These are phyloP conservation scores for Chiloscyllium punctatum DNA, from an alignment of 2,797 vertebrate genomes.

Conservation along the genomic window DNA sequence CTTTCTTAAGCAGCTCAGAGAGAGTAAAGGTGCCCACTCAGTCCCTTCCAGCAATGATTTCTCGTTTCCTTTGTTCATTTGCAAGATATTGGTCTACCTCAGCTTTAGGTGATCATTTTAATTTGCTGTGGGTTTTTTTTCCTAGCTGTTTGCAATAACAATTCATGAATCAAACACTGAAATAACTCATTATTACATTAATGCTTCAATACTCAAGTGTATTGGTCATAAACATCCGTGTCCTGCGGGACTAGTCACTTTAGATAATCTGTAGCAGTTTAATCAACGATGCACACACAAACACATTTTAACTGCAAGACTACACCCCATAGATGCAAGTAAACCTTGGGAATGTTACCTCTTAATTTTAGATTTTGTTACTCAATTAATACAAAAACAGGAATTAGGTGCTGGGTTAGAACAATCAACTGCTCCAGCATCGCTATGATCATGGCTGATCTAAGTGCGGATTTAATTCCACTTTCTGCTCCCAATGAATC, in stretches of 20 bases:
- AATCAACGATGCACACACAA: slow-evolving; percentile 28
- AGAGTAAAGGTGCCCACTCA: neutral
- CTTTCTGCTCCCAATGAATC: neutral
- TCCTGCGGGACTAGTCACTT: slow-evolving; percentile 32
- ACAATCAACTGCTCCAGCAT: neutral
- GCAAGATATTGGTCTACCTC: slow-evolving; percentile 14
- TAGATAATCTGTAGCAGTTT: slow-evolving; percentile 28
- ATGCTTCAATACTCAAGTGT: slow-evolving; percentile 12
- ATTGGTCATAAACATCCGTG: neutral
- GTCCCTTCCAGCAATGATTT: neutral
- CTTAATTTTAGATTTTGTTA: neutral
- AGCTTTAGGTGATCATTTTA: slow-evolving; percentile 15
- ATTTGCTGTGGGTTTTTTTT: slow-evolving; percentile 32
- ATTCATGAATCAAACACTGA: slow-evolving; percentile 38
- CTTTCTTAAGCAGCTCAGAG: neutral
- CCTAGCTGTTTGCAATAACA: neutral
- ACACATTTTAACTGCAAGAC: neutral
- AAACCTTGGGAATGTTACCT: neutral
- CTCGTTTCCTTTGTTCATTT: neutral
- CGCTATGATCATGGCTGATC: neutral
- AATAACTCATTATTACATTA: slow-evolving; percentile 36
- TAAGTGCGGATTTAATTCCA: neutral
- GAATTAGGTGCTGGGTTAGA: neutral
- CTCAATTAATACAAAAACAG: neutral
- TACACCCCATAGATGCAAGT: neutral